phyloP scores from a whole-genome alignment of 2,888 invertebrate species.

The Aphrophora alni region DNA sequence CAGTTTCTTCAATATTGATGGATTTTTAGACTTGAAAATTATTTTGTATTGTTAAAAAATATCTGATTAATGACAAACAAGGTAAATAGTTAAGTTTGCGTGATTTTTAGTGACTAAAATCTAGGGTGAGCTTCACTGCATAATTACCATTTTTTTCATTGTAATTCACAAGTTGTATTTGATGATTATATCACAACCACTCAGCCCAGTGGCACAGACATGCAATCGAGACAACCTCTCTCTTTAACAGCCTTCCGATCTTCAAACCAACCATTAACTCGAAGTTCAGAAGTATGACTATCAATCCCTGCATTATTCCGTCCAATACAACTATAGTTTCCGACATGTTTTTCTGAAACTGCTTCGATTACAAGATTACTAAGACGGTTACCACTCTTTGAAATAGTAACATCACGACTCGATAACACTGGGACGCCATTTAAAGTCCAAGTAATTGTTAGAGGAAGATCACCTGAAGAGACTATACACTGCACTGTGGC shows the following conservation, averaged over 20 bases:
- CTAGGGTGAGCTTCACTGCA: too few relatives aligned
- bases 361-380: constrained; percentile 55
- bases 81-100: too few relatives aligned
- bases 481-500: constrained; percentile 66
- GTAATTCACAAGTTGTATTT: too few relatives aligned
- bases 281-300: constrained; percentile 52
- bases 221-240: background rate
- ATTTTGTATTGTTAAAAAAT: too few relatives aligned
- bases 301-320: constrained; percentile 55
- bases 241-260: background rate
- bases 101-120: too few relatives aligned
- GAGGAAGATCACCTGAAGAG: constrained; percentile 77
- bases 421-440: constrained; percentile 42
- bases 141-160: too few relatives aligned
- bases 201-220: too few relatives aligned
- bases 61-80: too few relatives aligned
- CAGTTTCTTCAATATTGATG: too few relatives aligned
- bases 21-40: too few relatives aligned
- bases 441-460: constrained; percentile 77
- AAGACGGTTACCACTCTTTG: constrained; percentile 53
- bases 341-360: constrained; percentile 51
- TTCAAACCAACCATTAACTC: constrained; percentile 46
- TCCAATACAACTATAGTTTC: constrained; percentile 57
- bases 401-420: constrained; percentile 57
- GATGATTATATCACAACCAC: too few relatives aligned